phyloP scores from a whole-genome alignment of 2,888 invertebrate genomes.

The Phaedon cochleariae region DNA sequence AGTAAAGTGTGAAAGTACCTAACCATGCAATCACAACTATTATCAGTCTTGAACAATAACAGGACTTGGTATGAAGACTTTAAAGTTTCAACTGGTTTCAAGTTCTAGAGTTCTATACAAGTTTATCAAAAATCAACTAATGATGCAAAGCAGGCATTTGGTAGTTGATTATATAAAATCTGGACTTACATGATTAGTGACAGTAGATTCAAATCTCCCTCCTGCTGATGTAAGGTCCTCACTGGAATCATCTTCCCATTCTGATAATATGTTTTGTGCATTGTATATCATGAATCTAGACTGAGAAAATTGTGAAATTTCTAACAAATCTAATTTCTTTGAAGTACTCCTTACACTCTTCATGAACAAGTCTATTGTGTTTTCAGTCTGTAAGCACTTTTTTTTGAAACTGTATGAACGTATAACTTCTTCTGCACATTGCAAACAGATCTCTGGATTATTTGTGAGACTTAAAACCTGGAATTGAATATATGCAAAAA shows the following conservation, averaged over 20 bases:
- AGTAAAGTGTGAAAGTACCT: no score
- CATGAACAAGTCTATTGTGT: slow-evolving; percentile 37
- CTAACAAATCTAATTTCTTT: slow-evolving; percentile 23
- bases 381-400: slow-evolving; percentile 39
- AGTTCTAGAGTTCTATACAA: no score
- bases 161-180: no score
- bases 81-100: no score
- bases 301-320: slow-evolving; percentile 13
- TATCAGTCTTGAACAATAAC: no score
- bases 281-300: not conserved
- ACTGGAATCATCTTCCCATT: slow-evolving; percentile 24
- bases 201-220: not conserved
- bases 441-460: slow-evolving; percentile 37
- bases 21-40: no score
- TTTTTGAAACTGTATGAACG: slow-evolving; percentile 35
- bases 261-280: slow-evolving; percentile 19
- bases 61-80: no score
- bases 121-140: no score
- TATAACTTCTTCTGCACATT: slow-evolving; percentile 31
- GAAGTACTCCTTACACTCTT: slow-evolving; percentile 20
- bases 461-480: slow-evolving; percentile 38
- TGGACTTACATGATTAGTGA: not conserved
- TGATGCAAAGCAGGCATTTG: no score
- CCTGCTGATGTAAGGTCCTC: not conserved
- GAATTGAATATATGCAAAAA: slow-evolving; percentile 11